phyloP scores from a whole-genome alignment of 1,140 invertebrate species.

The Achroia grisella region DNA sequence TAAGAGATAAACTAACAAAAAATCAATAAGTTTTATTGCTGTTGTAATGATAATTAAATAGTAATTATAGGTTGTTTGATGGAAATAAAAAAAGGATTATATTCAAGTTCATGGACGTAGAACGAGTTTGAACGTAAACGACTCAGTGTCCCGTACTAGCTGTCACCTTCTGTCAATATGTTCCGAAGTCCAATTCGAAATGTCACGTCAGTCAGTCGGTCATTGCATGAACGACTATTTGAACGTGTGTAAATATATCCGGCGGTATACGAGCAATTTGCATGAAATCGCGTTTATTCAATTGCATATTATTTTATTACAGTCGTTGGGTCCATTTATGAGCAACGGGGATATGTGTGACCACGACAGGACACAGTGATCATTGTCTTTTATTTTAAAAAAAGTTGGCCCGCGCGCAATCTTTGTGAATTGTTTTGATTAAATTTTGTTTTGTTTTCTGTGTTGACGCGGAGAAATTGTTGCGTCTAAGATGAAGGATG shows the following conservation, averaged over 20 bases:
- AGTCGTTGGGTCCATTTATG: constrained; percentile 14
- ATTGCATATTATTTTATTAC: constrained; percentile 57
- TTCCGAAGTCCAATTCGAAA: not conserved
- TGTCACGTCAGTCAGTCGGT: constrained; percentile 49
- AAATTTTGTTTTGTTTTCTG: constrained; percentile 28
- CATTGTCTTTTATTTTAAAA: constrained; percentile 24
- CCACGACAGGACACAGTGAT: constrained; percentile 31
- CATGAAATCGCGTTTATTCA: constrained; percentile 64
- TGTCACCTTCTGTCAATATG: constrained; percentile 28
- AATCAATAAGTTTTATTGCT: no score
- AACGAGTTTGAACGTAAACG: constrained; percentile 26
- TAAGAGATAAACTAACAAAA: no score
- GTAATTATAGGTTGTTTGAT: no score
- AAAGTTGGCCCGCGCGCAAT: constrained; percentile 15
- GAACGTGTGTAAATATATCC: constrained; percentile 44
- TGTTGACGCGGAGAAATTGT: constrained; percentile 31
- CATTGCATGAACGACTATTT: constrained; percentile 44
- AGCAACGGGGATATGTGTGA: constrained; percentile 28
- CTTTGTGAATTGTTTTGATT: constrained; percentile 30
- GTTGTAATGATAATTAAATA: no score
- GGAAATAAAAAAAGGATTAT: constrained; percentile 5
- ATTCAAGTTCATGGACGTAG: constrained; percentile 48
- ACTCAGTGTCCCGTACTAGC: constrained; percentile 13
- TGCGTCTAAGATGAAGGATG: constrained; percentile 41
- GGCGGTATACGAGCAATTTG: constrained; percentile 46